A percentile compares a stretch with the other conserved stretches of the same genome.
Conservation (phyloP, 2,888 invertebrate species). For the Sturmia bella region DNA sequence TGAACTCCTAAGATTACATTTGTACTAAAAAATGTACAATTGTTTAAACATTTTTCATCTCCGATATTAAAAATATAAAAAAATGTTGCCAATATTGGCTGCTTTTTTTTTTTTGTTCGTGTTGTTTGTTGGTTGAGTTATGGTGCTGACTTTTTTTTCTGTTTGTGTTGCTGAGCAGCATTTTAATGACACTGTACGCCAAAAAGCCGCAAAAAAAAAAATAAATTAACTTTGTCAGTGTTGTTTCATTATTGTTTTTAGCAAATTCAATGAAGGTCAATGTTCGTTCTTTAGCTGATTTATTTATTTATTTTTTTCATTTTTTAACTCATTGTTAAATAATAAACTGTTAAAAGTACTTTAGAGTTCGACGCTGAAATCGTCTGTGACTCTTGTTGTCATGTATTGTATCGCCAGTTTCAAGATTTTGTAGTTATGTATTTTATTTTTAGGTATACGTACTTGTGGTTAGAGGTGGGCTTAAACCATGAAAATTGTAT, state of each 20-base stretch:
- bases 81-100: conserved; percentile 21
- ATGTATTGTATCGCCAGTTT: neutral
- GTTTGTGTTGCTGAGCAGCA: conserved; percentile 45
- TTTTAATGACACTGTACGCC: conserved; percentile 59
- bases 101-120: conserved; percentile 22
- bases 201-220: conserved; percentile 1
- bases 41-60: neutral
- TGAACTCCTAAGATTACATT: neutral
- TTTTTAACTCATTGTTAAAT: conserved; percentile 54
- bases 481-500: conserved; percentile 28
- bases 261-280: conserved; percentile 77
- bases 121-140: neutral
- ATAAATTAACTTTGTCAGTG: conserved; percentile 32
- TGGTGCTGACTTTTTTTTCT: neutral
- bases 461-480: conserved; percentile 38
- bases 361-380: neutral
- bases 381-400: neutral
- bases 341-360: conserved; percentile 55
- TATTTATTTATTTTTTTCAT: conserved; percentile 4
- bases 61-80: neutral
- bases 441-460: conserved; percentile 12
- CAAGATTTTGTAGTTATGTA: too few relatives aligned
- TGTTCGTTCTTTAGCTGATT: conserved; percentile 74
- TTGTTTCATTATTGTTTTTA: conserved; percentile 20
- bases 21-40: neutral